phyloP scores from a whole-genome alignment of 2,797 vertebrate species.

The Champsocephalus esox region DNA sequence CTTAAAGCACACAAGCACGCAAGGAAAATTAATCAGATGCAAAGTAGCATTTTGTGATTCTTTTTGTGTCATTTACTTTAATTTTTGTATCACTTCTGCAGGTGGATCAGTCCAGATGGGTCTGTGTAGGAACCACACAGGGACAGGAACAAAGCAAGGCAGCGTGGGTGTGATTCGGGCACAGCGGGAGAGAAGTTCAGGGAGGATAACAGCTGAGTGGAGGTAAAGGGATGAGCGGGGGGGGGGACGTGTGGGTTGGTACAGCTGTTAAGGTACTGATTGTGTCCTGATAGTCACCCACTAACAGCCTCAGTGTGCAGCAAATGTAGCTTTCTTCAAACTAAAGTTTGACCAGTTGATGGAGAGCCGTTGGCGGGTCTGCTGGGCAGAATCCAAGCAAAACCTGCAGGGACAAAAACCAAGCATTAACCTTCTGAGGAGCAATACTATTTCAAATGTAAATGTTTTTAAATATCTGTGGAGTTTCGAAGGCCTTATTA shows the following conservation, averaged over 20 bases:
- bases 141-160: slow-evolving; percentile 91
- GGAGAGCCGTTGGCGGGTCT: slow-evolving; percentile 96
- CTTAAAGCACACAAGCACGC: slow-evolving; percentile 93
- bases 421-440: not conserved
- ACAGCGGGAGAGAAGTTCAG: slow-evolving; percentile 83
- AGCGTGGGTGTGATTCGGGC: slow-evolving; percentile 88
- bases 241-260: slow-evolving; percentile 47
- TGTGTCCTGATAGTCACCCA: slow-evolving; percentile 81
- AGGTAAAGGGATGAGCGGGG: slow-evolving; percentile 32
- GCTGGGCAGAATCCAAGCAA: slow-evolving; percentile 97
- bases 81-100: slow-evolving; percentile 80
- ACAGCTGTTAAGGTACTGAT: slow-evolving; percentile 72
- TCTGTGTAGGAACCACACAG: slow-evolving; percentile 86
- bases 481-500: not conserved
- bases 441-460: no score
- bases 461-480: not conserved
- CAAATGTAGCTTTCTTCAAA: slow-evolving; percentile 97
- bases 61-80: slow-evolving; percentile 73
- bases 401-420: slow-evolving; percentile 83
- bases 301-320: slow-evolving; percentile 90
- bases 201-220: slow-evolving; percentile 78
- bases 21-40: slow-evolving; percentile 82
- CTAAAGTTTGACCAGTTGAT: slow-evolving; percentile 99
- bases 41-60: slow-evolving; percentile 86
- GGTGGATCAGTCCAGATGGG: slow-evolving; percentile 85